Base-by-base conservation (phyloP, 2,888 invertebrate species). In the Leptarthrus brevirostris region DNA sequence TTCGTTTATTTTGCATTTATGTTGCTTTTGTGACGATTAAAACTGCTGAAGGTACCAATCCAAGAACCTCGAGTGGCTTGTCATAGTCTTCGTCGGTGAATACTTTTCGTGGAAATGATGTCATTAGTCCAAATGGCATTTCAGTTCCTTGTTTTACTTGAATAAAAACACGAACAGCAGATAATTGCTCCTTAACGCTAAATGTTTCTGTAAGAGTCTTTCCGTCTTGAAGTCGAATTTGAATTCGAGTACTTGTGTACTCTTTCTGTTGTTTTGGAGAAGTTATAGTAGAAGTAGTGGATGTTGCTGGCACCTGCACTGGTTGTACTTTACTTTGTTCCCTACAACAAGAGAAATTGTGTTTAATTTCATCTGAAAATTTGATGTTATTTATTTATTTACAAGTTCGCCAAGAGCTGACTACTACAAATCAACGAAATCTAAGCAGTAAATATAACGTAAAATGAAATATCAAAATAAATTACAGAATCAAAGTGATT, bases 71-170 rank as follows among this genome's bases (percentile, higher is more conserved):
- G 78, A 98, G 86, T 0, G 97, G 95, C 81, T 91, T 93, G 74
- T 94, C 93, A 85, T 94, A 97, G 82, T 98, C 97, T 2, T 95
- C 95, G 10, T 87, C 88, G 0, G 89, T 87, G 82, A 96, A 98
- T 69, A 96, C 90, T 86, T 93, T 95, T 81, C 91, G 91, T 5
- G 98, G 97, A 86, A 96, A 98, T 80, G 90, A 92, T 2, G 96
- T 97, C 92, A 97, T 95, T 78, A 98, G 86, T 72, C 91, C 90
- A 85, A 97, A 96, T 0, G 87, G 86, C 8, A 89, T 88, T 80
- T 93, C 92, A 49, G 90, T 90, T 69, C 94, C 88, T 2, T 86
- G 86, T 80, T 97, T 92, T 87, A 96, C 88, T 86, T 95, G 91
- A 61, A 98, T 88, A 85, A 90, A 98, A 47, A 97, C 85, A 81